Base-by-base conservation (phyloP, 1,140 invertebrate species). In the Sesamia nonagrioides region DNA sequence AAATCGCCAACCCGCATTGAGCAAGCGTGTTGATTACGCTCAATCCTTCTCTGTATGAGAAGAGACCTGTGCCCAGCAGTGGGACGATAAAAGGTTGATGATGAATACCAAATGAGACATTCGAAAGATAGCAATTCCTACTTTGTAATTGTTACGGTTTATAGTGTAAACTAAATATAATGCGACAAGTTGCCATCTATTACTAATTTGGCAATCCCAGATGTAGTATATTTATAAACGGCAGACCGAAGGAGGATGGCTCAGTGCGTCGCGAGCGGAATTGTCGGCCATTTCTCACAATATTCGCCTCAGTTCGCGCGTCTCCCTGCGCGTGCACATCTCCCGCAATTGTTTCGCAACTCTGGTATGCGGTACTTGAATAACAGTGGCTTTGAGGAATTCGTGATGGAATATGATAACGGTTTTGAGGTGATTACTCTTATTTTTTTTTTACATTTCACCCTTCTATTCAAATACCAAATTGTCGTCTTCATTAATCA, bases 141-240 rank as follows among this genome's bases (percentile, higher is more conserved):
- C 45, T n/a, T n/a, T n/a, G 45, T 50, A 50, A n/a, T 50, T 50
- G 13, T 50, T 50, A 4, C 45, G 45, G 4, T 50, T 50, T n/a
- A 15, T n/a, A 50, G 45, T 50, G 15, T n/a, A 40, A 17, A 81
- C 86, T 88, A 91, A 86, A 89, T 87, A 85, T 88, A 86, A 75
- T 74, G 66, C 75, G 72, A 61, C 60, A 66, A 45, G 79, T 83
- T 84, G 80, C 84, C 80, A 73, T 77, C 81, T 68, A 68, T 88
- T 81, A 69, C 68, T 76, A 63, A 74, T 82, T 92, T 92, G 89
- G 89, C 90, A 89, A 84, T 87, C 83, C 80, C 84, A 82, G 83
- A 77, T 78, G 60, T 85, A 72, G 78, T 85, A 85, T 93, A 93
- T 93, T 93, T 91, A 93, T 92, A 93, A 88, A 86, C 86, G 86